Conservation (phyloP, 2,888 invertebrate species). For the Trichogramma dendrolimi region DNA sequence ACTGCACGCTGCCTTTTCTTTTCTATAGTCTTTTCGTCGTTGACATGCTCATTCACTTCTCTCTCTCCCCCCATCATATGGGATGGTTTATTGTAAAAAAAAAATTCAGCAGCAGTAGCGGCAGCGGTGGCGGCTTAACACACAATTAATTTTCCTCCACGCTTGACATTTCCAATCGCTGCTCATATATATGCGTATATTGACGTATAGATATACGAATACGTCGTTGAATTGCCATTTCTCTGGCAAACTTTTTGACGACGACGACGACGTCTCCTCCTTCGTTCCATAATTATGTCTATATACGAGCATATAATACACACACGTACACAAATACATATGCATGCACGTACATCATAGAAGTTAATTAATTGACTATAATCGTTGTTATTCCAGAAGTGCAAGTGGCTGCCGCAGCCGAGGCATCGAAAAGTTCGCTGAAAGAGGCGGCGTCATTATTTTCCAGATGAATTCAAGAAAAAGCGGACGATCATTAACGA, state of each 20-base stretch:
- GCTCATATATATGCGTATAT: constrained; percentile 32
- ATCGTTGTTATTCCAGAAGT: constrained; percentile 45
- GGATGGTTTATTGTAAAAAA: neutral
- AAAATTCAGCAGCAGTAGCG: constrained; percentile 9
- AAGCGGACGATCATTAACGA: constrained; percentile 25
- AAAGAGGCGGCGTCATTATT: constrained; percentile 32
- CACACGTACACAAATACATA: too few species aligned
- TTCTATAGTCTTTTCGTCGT: constrained; percentile 9
- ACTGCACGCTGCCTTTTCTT: too few species aligned
- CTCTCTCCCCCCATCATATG: too few species aligned
- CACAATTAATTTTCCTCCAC: constrained; percentile 51
- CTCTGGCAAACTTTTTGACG: neutral
- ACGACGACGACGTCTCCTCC: constrained; percentile 6
- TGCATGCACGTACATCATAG: too few species aligned
- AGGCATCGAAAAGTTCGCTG: constrained; percentile 5
- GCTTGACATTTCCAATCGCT: constrained; percentile 42
- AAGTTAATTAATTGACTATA: constrained; percentile 49
- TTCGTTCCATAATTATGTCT: constrained; percentile 46
- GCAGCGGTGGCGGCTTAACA: constrained; percentile 38
- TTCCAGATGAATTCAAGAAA: constrained; percentile 29
- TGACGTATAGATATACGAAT: constrained; percentile 22
- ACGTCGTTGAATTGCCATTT: too few species aligned
- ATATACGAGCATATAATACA: constrained; percentile 21
- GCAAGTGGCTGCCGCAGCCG: constrained; percentile 10
- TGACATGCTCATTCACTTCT: constrained; percentile 15